A percentile compares a stretch with the other conserved stretches of the same genome.
These are phyloP conservation scores for Ceratosolen solmsi DNA, from an alignment of 1,140 invertebrate genomes.

Conservation along the genomic window DNA sequence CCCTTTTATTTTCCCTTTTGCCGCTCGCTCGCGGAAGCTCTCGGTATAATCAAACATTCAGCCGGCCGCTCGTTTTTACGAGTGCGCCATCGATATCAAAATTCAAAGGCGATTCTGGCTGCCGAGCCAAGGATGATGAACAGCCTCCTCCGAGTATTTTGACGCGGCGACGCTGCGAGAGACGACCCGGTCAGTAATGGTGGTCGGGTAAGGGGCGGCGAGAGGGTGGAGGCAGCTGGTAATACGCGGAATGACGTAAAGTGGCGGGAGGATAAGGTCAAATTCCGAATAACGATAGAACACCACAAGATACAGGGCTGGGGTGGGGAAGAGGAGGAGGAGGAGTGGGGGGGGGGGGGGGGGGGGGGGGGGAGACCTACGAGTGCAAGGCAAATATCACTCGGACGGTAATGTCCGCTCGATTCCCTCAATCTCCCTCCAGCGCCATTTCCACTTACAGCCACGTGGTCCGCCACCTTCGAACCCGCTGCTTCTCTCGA, in stretches of 20 bases:
- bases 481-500: background rate
- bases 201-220: slow-evolving; percentile 43
- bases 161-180: background rate
- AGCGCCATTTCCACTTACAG: slow-evolving; percentile 27
- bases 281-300: slow-evolving; percentile 57
- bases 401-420: slow-evolving; percentile 69
- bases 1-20: no score
- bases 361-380: no score
- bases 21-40: no score
- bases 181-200: background rate
- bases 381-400: slow-evolving; percentile 72
- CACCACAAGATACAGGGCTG: no score
- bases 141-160: no score
- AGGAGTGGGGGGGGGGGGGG: no score
- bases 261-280: no score
- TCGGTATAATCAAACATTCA: no score
- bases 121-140: no score
- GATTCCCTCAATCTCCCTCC: slow-evolving; percentile 61
- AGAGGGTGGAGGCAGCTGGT: no score
- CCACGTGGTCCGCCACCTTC: background rate
- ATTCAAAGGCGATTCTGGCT: background rate
- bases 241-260: no score
- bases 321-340: no score
- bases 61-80: background rate
- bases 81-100: background rate